Percentiles rank a stretch among this genome's conserved stretches.
Conservation (phyloP, 1,140 invertebrate genomes). For the Cherax quadricarinatus region DNA sequence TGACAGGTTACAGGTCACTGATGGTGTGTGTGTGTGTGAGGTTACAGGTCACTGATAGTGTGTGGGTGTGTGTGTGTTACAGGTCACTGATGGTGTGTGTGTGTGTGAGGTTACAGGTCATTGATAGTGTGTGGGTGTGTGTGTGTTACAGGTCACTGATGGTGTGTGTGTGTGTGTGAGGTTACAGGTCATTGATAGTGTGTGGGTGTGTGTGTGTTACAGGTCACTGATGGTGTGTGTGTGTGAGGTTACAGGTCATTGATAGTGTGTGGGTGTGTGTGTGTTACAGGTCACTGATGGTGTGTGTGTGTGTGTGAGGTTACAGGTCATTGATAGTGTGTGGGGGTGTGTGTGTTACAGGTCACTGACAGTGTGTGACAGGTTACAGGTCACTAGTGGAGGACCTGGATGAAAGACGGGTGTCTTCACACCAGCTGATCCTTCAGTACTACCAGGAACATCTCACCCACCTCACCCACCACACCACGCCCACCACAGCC, state of each 20-base stretch:
- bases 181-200: slow-evolving; percentile 16
- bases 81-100: background rate
- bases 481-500: background rate
- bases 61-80: slow-evolving; percentile 25
- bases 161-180: background rate
- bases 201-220: too few relatives aligned
- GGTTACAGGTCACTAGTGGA: slow-evolving; percentile 34
- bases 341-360: too few relatives aligned
- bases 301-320: too few relatives aligned
- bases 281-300: slow-evolving; percentile 34
- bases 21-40: background rate
- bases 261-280: background rate
- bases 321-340: too few relatives aligned
- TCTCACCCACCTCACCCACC: background rate
- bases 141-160: too few relatives aligned
- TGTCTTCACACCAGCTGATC: slow-evolving; percentile 1
- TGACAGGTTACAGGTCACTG: slow-evolving; percentile 28
- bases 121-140: too few relatives aligned
- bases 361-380: background rate
- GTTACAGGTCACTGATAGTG: background rate
- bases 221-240: too few relatives aligned
- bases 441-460: slow-evolving; percentile 19
- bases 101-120: too few relatives aligned
- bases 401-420: background rate
- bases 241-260: too few relatives aligned